Base-by-base conservation (phyloP, 2,888 invertebrate genomes). In the Andrena camellia region DNA sequence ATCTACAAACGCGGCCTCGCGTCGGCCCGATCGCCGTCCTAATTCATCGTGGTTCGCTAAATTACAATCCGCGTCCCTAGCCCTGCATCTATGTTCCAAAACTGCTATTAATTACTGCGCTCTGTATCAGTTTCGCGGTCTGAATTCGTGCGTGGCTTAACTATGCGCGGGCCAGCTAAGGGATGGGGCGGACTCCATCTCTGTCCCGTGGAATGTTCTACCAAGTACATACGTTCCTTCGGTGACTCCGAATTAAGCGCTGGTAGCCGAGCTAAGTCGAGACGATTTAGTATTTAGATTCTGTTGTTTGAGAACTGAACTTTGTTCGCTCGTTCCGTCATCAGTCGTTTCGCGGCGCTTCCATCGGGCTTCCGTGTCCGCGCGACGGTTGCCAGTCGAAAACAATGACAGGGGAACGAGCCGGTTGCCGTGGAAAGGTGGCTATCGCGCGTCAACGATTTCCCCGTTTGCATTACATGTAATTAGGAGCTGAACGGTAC, bases 401-500 rank as follows among this genome's bases (percentile, higher is more conserved):
- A 74, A 78, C 73, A 74, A 70, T 50, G 33, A 70, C 63, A 50
- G 35, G 33, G 31, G 17, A 42, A 50, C 68, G 68, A 31, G 23
- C 33, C 20, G 10, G 35, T 10, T 48, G 17, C 48, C 48, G 66
- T 20, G 63, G 52, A 59, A 63, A 75, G 57, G 29, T 31, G 42
- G n/a, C 63, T 52, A 72, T 67, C 59, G 77, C 57, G 48, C 74
- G 50, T 70, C 71, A 35, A 75, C 83, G 74, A 83, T 88, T 88
- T 88, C 83, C 86, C 77, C 80, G 78, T 10, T 79, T 75, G 78
- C 86, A 86, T 88, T 88, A 85, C 84, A 83, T 86, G 86, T 88
- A 91, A 91, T 91, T 91, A 91, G 86, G 83, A 84, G 79, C 57
- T 73, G 50, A 69, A 57, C 83, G 77, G 81, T 86, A 69, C 83